Conservation (phyloP, 2,888 invertebrate species). For the Microplitis deprimator region DNA sequence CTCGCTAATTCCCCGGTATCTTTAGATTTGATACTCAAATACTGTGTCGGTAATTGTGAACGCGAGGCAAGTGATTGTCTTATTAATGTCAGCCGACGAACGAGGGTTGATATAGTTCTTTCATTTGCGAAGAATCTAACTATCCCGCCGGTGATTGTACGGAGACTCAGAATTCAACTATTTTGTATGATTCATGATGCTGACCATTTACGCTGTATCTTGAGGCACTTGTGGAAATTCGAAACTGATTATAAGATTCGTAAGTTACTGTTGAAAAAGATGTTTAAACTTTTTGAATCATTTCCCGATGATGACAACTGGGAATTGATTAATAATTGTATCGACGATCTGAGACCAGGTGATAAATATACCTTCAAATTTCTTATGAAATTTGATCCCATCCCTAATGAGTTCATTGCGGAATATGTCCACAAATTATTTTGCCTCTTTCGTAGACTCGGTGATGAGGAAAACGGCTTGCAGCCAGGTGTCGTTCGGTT, state of each 20-base stretch:
- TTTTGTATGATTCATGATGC: constrained; percentile 51
- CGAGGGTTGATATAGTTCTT: too few species aligned
- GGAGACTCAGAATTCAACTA: constrained; percentile 60
- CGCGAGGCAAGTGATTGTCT: constrained; percentile 29
- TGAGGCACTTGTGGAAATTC: constrained; percentile 53
- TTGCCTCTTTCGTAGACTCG: constrained; percentile 43
- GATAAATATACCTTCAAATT: constrained; percentile 44
- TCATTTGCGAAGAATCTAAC: too few species aligned
- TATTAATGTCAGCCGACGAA: constrained; percentile 48
- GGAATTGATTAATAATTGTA: constrained; percentile 48
- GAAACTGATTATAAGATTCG: constrained; percentile 58
- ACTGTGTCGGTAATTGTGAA: constrained; percentile 54
- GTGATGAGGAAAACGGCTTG: neutral
- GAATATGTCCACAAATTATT: constrained; percentile 49
- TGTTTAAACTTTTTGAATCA: constrained; percentile 47
- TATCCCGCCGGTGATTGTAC: too few species aligned
- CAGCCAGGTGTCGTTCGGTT: neutral
- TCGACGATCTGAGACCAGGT: constrained; percentile 44
- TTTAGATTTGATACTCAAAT: constrained; percentile 41
- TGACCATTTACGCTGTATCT: constrained; percentile 44
- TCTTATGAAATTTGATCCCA: neutral
- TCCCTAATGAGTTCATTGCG: constrained; percentile 51
- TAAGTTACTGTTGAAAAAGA: constrained; percentile 49
- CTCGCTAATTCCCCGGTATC: constrained; percentile 41
- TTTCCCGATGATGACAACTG: constrained; percentile 50